phyloP scores from a whole-genome alignment of 2,888 invertebrate genomes.

The Eugnorisma glareosa region DNA sequence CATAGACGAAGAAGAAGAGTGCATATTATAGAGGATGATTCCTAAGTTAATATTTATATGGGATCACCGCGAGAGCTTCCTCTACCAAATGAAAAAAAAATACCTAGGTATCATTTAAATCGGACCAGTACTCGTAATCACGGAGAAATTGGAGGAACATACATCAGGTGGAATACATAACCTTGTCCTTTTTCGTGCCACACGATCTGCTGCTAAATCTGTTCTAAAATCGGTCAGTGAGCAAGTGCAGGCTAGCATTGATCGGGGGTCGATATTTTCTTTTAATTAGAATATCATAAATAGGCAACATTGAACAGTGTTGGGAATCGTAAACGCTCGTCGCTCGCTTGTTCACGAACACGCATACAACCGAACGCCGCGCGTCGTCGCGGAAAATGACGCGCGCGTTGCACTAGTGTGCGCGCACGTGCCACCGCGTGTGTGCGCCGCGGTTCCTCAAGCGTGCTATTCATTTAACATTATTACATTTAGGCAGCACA shows the following conservation, averaged over 20 bases:
- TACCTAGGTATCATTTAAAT: no score
- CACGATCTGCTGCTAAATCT: neutral
- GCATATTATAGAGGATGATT: no score
- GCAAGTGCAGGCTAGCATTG: neutral
- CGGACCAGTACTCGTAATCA: no score
- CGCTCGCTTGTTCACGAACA: slow-evolving; percentile 37
- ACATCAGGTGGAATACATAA: no score
- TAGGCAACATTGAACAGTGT: slow-evolving; percentile 30
- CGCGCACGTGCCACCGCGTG: slow-evolving; percentile 6
- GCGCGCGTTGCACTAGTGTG: neutral
- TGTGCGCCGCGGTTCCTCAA: slow-evolving; percentile 54
- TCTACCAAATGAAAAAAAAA: no score
- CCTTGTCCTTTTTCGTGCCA: neutral
- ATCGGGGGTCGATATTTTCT: neutral
- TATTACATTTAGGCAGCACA: slow-evolving; percentile 38
- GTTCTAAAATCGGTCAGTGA: neutral
- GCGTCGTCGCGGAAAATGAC: slow-evolving; percentile 33
- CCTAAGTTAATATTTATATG: no score
- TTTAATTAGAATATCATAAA: slow-evolving; percentile 34
- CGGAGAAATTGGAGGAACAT: no score
- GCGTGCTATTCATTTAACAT: slow-evolving; percentile 47
- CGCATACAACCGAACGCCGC: slow-evolving; percentile 4
- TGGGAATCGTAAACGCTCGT: slow-evolving; percentile 39
- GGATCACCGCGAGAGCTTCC: no score
- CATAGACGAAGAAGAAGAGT: no score